These are phyloP conservation scores for Nilaparvata lugens DNA, from an alignment of 1,140 invertebrate genomes.

Conservation along the genomic window DNA sequence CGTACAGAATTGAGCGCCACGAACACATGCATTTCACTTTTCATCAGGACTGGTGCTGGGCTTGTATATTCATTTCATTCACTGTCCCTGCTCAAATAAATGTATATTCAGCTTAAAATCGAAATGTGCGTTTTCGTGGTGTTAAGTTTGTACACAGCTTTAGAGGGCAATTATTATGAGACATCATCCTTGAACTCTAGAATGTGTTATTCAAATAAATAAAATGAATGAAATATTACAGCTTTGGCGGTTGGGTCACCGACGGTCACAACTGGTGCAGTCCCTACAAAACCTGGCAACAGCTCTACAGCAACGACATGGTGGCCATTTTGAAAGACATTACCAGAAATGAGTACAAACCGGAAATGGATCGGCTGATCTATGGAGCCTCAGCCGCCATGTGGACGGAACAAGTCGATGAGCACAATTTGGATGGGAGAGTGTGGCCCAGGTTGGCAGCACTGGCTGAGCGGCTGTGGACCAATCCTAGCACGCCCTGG, in stretches of 20 bases:
- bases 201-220: no score
- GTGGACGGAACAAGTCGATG: conserved; percentile 62
- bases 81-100: no score
- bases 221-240: conserved; percentile 3
- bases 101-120: no score
- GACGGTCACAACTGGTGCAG: conserved; percentile 74
- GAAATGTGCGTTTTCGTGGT: no score
- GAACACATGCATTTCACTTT: no score
- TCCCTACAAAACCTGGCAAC: conserved; percentile 82
- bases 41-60: no score
- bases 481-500: conserved; percentile 51
- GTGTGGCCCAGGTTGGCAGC: conserved; percentile 45
- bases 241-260: conserved; percentile 16
- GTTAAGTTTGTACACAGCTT: no score
- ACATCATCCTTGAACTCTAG: no score
- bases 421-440: not conserved
- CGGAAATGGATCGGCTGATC: conserved; percentile 28
- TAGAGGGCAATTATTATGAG: no score
- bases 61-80: no score
- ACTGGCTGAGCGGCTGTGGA: conserved; percentile 70
- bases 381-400: conserved; percentile 64
- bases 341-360: conserved; percentile 9
- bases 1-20: no score
- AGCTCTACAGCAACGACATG: conserved; percentile 68
- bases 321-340: conserved; percentile 37